Base-by-base conservation (phyloP, 2,113 vertebrate species). In the Carassius carassius region DNA sequence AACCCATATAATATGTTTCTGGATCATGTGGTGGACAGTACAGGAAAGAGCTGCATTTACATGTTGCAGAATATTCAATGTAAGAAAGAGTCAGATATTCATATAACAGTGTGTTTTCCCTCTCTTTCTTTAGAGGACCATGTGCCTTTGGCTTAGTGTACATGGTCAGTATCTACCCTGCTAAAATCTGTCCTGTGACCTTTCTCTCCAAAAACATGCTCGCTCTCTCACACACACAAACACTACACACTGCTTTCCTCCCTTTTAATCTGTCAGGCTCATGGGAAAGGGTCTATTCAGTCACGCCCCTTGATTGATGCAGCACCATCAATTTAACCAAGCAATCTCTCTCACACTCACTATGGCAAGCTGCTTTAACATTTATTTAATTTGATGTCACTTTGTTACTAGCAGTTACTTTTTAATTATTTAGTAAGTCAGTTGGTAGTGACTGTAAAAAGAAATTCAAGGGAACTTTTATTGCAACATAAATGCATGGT, bases 291-390 rank as follows among this genome's bases (percentile, higher is more conserved):
- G 81, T 78, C 81, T 86, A 32, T 81, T 78, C 78, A 74, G 87
- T 84, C 84, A 86, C 77, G 60, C 72, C 77, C 81, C 84, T 77
- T 88, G 87, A 85, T 80, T 88, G 87, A 84, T 84, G 81, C 87
- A 75, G 87, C 81, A 70, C 76, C 81, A 80, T 88, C 82, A 88
- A 85, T 83, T 84, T 60, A 83, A 83, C 56, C 81, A 85, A 65
- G 60, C 83, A 63, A 23, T 14, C 35, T 78, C 82, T 78, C 41
- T 63, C 47, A 29, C 80, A 74, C 79, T 6, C 56, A 8, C 47
- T 25, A 37, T 73, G 73, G 73, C 73, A 75, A 75, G 73, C 73
- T 54, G 73, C 1, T 4, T 19, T 54, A 75, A 4, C 47, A 75
- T 75, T 9, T 25, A 29, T 75, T 29, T 1, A 0, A 58, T 10